Conservation (phyloP, 30 jellyfish, hydroid and myxozoan genomes). For the Clytia hemisphaerica region DNA sequence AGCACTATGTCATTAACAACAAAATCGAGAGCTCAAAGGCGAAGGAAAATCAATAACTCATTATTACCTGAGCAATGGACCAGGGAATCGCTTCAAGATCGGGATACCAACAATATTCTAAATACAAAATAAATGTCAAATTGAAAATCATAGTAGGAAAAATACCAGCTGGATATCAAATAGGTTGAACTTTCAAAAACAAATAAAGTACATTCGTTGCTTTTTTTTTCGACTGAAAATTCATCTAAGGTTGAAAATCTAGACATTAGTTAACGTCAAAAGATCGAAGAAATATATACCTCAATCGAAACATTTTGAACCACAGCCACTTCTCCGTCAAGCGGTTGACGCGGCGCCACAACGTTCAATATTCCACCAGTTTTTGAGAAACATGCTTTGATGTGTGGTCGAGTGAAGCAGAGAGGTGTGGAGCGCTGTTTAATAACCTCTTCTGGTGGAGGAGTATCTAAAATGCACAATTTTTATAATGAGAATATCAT, state of each 20-base stretch:
- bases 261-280: too few species aligned
- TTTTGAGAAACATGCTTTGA: constrained; percentile 15
- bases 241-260: too few species aligned
- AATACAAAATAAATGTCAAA: not conserved
- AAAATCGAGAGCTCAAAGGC: not conserved
- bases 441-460: constrained; percentile 10
- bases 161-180: too few species aligned
- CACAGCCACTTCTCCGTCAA: constrained; percentile 71
- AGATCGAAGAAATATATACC: constrained; percentile 28
- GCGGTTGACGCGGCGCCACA: constrained; percentile 38
- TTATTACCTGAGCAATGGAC: constrained; percentile 31
- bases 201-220: too few species aligned
- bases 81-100: constrained; percentile 24
- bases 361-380: constrained; percentile 23
- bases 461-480: not conserved
- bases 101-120: constrained; percentile 18
- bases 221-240: too few species aligned
- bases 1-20: not conserved
- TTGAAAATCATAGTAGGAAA: too few species aligned
- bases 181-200: too few species aligned
- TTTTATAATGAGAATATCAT: too few species aligned
- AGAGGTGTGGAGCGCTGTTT: constrained; percentile 27
- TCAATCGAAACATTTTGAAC: constrained; percentile 55
- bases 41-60: not conserved
- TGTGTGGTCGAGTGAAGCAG: constrained; percentile 27